These are phyloP conservation scores for Oedothorax gibbosus DNA, from an alignment of 1,140 invertebrate species.

Conservation along the genomic window DNA sequence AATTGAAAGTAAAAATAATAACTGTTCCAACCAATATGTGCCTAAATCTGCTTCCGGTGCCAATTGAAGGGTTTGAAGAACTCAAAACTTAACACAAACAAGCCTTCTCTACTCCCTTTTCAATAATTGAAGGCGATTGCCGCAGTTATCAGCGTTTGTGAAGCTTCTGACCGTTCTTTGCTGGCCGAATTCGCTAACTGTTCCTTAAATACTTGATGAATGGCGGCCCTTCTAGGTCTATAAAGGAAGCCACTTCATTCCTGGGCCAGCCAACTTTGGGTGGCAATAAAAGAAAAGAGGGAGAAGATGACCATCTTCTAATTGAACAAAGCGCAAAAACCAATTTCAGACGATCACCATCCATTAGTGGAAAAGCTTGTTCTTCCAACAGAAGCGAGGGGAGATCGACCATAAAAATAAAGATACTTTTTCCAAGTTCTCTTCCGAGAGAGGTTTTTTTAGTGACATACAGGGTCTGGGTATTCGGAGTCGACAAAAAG, in stretches of 20 bases:
- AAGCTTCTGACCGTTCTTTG: constrained; percentile 7
- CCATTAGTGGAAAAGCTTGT: constrained; percentile 40
- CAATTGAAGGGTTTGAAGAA: no score
- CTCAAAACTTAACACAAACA: no score
- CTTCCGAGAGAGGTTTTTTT: no score
- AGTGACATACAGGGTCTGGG: no score
- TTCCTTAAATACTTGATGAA: constrained; percentile 60
- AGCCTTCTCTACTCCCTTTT: background rate
- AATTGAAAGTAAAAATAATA: no score
- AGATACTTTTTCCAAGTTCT: no score
- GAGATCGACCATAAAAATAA: no score
- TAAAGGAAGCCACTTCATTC: constrained; percentile 39
- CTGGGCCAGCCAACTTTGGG: background rate
- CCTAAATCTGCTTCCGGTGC: no score
- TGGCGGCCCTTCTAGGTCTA: constrained; percentile 18
- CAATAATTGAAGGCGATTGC: constrained; percentile 22
- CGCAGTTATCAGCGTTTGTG: constrained; percentile 19
- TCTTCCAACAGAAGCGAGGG: no score
- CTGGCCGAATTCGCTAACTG: constrained; percentile 52
- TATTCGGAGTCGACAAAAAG: no score
- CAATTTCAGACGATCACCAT: constrained; percentile 55
- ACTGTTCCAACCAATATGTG: no score
- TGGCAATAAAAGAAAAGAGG: constrained; percentile 16
- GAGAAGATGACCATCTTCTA: constrained; percentile 50
- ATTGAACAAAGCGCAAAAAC: constrained; percentile 53